A percentile compares a stretch with the other conserved stretches of the same genome.
These are phyloP conservation scores for Spilogale gracilis DNA, from an alignment of 2,113 vertebrate genomes.

Conservation along the genomic window DNA sequence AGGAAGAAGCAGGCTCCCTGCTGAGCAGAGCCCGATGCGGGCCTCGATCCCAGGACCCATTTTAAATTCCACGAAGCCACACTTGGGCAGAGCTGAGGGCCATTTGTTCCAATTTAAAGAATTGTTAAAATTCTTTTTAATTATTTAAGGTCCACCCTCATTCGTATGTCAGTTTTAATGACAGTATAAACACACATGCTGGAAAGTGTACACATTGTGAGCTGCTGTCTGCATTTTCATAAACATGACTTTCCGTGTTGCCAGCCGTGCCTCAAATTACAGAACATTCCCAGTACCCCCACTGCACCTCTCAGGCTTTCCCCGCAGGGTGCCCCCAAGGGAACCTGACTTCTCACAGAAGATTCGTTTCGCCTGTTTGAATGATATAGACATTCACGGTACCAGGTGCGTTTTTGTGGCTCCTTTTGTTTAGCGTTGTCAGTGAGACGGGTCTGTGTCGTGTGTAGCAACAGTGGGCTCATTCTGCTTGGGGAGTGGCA, in stretches of 20 bases:
- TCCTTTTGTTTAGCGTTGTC: neutral
- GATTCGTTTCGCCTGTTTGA: neutral
- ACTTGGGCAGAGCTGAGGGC: neutral
- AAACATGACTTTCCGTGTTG: neutral
- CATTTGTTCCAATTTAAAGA: neutral
- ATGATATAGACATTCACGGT: fast-evolving
- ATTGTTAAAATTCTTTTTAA: neutral
- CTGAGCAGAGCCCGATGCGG: too few relatives aligned
- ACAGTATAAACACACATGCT: neutral
- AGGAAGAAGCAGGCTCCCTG: too few relatives aligned
- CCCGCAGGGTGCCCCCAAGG: neutral
- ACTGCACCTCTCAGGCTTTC: neutral
- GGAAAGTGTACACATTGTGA: neutral
- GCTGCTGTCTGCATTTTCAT: neutral
- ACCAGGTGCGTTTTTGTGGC: neutral
- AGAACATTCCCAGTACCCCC: neutral
- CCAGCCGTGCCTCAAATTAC: neutral
- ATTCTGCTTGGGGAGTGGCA: neutral
- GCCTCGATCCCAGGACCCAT: too few relatives aligned
- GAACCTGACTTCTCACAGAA: neutral
- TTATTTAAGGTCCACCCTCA: neutral
- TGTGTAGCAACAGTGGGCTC: neutral
- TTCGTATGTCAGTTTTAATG: neutral
- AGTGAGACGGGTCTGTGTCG: neutral
- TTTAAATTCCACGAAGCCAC: neutral